Conservation (phyloP, 2,797 vertebrate species). For the Pachyuromys duprasi region DNA sequence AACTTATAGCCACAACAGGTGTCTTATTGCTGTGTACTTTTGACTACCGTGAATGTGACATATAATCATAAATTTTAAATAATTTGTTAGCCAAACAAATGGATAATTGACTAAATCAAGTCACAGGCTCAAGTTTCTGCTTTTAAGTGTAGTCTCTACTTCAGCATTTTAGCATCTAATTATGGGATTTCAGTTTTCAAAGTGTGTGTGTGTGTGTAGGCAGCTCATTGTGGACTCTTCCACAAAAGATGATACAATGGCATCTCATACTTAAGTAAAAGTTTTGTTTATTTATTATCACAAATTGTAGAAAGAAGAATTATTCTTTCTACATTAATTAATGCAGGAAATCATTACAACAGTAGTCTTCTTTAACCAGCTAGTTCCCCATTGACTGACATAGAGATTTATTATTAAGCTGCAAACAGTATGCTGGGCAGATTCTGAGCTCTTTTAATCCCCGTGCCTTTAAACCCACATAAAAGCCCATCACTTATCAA, state of each 20-base stretch:
- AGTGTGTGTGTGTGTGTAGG: background rate
- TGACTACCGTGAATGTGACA: background rate
- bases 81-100: background rate
- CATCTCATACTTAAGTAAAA: background rate
- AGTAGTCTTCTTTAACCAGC: too few relatives aligned
- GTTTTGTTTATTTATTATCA: background rate
- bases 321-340: too few relatives aligned
- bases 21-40: background rate
- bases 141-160: background rate
- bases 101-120: background rate
- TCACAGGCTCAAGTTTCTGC: background rate
- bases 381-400: too few relatives aligned
- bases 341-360: too few relatives aligned
- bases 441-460: too few relatives aligned
- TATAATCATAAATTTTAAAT: background rate
- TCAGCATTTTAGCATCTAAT: background rate
- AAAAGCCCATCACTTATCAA: too few relatives aligned
- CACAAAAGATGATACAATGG: background rate
- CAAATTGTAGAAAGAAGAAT: too few relatives aligned
- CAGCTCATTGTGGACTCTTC: background rate
- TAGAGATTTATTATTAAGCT: too few relatives aligned
- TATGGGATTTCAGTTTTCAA: background rate
- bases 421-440: too few relatives aligned
- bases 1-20: background rate
- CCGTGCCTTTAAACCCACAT: too few relatives aligned